Conservation (phyloP, 2,113 vertebrate genomes). For the Ctenodactylus gundi region DNA sequence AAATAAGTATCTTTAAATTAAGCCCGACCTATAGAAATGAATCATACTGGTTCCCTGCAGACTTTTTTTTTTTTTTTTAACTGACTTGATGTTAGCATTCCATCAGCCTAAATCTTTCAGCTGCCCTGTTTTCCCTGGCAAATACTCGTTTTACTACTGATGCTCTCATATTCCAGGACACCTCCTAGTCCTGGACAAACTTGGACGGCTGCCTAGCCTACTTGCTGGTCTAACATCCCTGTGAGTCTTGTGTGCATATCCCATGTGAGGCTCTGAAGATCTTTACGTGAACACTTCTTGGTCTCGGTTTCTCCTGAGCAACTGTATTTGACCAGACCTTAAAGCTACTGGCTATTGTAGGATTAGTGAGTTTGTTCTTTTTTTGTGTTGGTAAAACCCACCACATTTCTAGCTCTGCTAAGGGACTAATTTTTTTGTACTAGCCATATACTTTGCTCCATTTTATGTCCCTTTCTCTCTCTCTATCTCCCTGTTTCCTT, state of each 20-base stretch:
- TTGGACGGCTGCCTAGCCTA: background rate
- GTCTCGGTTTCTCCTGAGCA: background rate
- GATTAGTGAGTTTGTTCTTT: background rate
- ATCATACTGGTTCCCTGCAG: background rate
- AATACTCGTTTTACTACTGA: background rate
- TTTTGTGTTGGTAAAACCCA: background rate
- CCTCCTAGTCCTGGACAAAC: background rate
- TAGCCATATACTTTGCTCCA: background rate
- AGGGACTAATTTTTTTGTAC: conserved; percentile 11
- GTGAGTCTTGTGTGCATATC: background rate
- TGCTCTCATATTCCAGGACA: background rate
- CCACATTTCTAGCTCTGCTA: background rate
- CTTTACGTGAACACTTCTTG: background rate
- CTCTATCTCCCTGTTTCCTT: background rate
- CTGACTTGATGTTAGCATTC: background rate
- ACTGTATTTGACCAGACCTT: background rate
- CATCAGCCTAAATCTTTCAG: background rate
- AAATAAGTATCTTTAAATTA: background rate
- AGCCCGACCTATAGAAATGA: background rate
- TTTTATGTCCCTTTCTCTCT: background rate
- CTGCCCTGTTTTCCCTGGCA: background rate
- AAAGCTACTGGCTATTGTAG: background rate
- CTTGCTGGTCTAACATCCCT: background rate
- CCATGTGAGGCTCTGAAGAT: background rate
- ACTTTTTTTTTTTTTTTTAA: background rate